phyloP scores from a whole-genome alignment of 2,888 invertebrate species.

The Villa cingulata region DNA sequence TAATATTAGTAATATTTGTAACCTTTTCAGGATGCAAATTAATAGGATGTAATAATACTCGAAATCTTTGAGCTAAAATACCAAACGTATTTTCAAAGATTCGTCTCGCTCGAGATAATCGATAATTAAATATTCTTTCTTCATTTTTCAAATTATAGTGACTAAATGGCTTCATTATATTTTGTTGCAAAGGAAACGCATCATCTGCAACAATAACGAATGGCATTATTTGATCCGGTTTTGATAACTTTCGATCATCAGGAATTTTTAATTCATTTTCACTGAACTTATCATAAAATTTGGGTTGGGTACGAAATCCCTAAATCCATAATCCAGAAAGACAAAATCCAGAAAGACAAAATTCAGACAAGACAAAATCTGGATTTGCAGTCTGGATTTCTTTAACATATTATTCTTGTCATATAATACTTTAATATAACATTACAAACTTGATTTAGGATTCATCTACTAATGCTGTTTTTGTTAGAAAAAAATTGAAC shows the following conservation, averaged over 20 bases:
- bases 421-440: too few species aligned
- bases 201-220: not conserved
- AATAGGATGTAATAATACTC: slow-evolving; percentile 12
- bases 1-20: not conserved
- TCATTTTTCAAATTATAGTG: not conserved
- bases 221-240: not conserved
- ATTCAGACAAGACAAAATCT: too few species aligned
- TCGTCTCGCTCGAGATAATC: slow-evolving; percentile 10
- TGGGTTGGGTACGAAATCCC: too few species aligned
- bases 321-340: too few species aligned
- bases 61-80: slow-evolving; percentile 18
- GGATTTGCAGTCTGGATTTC: too few species aligned
- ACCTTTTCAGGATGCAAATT: not conserved
- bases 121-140: not conserved
- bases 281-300: not conserved
- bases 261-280: not conserved
- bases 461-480: too few species aligned
- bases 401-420: too few species aligned
- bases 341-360: too few species aligned
- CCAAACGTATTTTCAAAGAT: slow-evolving; percentile 14
- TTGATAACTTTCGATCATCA: not conserved
- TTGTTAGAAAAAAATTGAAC: too few species aligned
- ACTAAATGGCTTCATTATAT: slow-evolving; percentile 1
- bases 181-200: not conserved
- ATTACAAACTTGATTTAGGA: too few species aligned